Evolutionary conservation across 2,113 vertebrate genomes (phyloP).

Genomic region (Vireo altiloquus): DNA sequence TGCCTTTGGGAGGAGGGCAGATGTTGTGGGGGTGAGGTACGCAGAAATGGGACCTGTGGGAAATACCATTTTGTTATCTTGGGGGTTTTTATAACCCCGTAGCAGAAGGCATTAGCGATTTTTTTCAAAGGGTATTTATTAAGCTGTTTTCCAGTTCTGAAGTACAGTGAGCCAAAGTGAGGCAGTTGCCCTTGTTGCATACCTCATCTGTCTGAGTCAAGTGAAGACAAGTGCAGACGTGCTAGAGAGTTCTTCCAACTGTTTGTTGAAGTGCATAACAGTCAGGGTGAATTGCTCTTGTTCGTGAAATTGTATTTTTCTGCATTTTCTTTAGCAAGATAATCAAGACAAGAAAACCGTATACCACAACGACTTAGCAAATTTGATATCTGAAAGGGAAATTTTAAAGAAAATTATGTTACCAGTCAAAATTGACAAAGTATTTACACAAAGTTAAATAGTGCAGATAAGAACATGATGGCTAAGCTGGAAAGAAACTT

Average conservation of each 20-base stretch:
- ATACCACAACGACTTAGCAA: background rate
- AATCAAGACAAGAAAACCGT: background rate
- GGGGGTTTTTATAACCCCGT: fast-evolving
- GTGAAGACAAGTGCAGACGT: background rate
- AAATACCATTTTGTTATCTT: background rate
- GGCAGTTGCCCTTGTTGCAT: background rate
- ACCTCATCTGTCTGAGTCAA: background rate
- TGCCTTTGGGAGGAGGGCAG: background rate
- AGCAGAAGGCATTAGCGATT: background rate
- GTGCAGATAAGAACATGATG: background rate
- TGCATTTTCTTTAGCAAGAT: background rate
- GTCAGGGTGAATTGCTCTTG: background rate
- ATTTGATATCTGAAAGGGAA: background rate
- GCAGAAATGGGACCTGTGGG: background rate
- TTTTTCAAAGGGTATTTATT: background rate
- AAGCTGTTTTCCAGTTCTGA: background rate
- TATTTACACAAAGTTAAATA: background rate
- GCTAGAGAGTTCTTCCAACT: background rate
- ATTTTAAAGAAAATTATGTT: background rate
- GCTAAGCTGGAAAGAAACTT: background rate
- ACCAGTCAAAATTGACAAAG: background rate
- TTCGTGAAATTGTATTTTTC: background rate
- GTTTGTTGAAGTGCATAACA: background rate
- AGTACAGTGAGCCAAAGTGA: background rate
- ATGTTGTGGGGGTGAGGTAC: background rate